Evolutionary conservation across 2,113 vertebrate species (phyloP).

Genomic region (Acrocephalus kingi): DNA sequence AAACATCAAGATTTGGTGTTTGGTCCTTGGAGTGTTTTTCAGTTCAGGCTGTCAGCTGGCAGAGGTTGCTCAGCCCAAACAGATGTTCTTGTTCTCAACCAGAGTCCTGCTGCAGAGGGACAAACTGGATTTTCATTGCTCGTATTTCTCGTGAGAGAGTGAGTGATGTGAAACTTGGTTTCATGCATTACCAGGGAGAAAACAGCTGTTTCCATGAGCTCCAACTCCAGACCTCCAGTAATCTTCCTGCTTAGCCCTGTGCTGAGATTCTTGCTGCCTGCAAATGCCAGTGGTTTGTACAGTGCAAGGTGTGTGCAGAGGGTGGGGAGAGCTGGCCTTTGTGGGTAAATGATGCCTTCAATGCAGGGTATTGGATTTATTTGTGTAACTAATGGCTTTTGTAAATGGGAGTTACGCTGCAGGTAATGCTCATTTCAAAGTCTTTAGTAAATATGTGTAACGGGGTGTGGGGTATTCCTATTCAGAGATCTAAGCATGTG

Average conservation of each 20-base stretch:
- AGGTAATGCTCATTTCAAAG: not conserved
- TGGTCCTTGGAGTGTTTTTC: not conserved
- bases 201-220: conserved; percentile 24
- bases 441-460: not conserved
- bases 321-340: not conserved
- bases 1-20: not conserved
- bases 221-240: not conserved
- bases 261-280: not conserved
- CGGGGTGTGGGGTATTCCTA: not conserved
- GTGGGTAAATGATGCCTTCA: not conserved
- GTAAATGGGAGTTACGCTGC: not conserved
- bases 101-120: not conserved
- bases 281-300: accelerated
- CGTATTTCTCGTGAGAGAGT: not conserved
- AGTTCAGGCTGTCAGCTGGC: not conserved
- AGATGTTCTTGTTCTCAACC: conserved; percentile 15
- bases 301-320: accelerated
- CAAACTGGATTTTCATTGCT: not conserved
- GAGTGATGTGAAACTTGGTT: conserved; percentile 6
- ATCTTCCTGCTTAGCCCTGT: not conserved
- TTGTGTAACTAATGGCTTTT: not conserved
- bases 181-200: conserved; percentile 26
- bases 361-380: not conserved
- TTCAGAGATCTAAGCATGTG: not conserved
- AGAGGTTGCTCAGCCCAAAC: not conserved